Evolutionary conservation across 1,140 invertebrate genomes (phyloP).

Genomic region (Drosophila neocordata): DNA sequence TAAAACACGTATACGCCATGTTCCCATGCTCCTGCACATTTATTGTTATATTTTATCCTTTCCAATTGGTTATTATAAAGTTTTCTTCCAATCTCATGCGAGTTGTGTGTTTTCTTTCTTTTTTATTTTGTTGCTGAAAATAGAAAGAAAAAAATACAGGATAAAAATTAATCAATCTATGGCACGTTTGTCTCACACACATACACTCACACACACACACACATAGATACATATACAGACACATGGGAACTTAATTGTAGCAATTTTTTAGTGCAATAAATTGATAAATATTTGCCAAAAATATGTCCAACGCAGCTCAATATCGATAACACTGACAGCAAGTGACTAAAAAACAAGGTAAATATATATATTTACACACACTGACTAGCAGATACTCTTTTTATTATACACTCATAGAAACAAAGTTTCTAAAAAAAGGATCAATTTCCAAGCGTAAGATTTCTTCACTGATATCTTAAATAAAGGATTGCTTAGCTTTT

Average conservation of each 20-base stretch:
- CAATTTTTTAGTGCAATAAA: conserved; percentile 76
- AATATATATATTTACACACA: background rate
- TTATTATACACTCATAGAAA: no score
- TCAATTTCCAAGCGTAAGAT: no score
- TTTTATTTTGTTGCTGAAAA: conserved; percentile 35
- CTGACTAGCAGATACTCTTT: background rate
- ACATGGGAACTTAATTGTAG: conserved; percentile 57
- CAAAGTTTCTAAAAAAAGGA: no score
- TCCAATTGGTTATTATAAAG: conserved; percentile 8
- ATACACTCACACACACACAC: conserved; percentile 28
- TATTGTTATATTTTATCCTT: conserved; percentile 26
- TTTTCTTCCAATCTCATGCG: background rate
- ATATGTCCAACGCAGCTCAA: conserved; percentile 37
- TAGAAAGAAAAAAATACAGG: conserved; percentile 37
- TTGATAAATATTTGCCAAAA: conserved; percentile 78
- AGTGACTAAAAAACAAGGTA: conserved; percentile 20
- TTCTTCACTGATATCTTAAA: no score
- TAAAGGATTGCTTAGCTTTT: no score
- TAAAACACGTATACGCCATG: conserved; percentile 68
- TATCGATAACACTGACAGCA: conserved; percentile 44
- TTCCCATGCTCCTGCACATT: conserved; percentile 25
- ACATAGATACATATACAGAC: background rate
- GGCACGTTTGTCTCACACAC: conserved; percentile 58
- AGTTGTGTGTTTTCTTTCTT: no score
- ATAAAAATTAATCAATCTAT: conserved; percentile 70